phyloP scores from a whole-genome alignment of 2,113 vertebrate genomes.

The Nibea albiflora region DNA sequence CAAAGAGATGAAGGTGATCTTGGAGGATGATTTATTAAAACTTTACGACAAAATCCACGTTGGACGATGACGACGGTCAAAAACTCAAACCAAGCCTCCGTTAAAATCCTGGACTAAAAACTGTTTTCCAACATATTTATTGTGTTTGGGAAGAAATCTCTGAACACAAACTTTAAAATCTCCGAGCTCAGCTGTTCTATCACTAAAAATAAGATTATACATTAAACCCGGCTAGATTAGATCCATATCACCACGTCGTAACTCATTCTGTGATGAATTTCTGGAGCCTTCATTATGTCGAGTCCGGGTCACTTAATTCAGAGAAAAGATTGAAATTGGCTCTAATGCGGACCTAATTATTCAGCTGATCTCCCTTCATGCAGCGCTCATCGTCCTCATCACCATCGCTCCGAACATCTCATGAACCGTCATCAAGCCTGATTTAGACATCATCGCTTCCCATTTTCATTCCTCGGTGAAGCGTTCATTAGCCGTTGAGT shows the following conservation, averaged over 20 bases:
- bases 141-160: too few species aligned
- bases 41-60: too few species aligned
- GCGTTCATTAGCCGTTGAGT: conserved; percentile 47
- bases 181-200: too few species aligned
- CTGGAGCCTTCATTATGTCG: not conserved
- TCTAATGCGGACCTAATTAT: conserved; percentile 29
- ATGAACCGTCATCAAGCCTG: conserved; percentile 34
- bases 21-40: too few species aligned
- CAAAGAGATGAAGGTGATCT: too few species aligned
- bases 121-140: too few species aligned
- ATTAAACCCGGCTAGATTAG: not conserved
- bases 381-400: conserved; percentile 22
- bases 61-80: too few species aligned
- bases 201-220: not conserved
- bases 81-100: too few species aligned
- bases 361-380: conserved; percentile 5
- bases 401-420: conserved; percentile 23
- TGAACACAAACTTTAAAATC: not conserved
- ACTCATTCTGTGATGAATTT: not conserved
- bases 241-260: not conserved
- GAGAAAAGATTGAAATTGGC: conserved; percentile 5
- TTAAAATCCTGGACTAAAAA: too few species aligned
- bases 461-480: conserved; percentile 38
- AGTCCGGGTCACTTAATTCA: conserved; percentile 15
- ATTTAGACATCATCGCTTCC: conserved; percentile 43